These are phyloP conservation scores for Pempheris klunzingeri DNA, from an alignment of 2,797 vertebrate species.

Conservation along the genomic window DNA sequence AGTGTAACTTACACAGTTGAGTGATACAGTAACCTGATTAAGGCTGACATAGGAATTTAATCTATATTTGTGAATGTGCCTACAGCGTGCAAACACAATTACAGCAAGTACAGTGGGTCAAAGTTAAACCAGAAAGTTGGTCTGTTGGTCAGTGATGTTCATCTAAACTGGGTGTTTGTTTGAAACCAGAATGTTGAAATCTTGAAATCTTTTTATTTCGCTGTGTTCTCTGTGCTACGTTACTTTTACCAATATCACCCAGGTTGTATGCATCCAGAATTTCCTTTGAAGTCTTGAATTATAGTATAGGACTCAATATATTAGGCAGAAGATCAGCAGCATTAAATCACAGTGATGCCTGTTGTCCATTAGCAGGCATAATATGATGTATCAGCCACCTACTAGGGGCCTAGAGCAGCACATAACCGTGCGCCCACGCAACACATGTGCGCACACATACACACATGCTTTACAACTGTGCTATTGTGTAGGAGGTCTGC, in stretches of 20 bases:
- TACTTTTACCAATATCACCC: background rate
- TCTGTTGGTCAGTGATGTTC: background rate
- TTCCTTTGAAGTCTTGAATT: conserved; percentile 1
- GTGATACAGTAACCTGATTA: conserved; percentile 23
- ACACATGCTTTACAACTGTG: conserved; percentile 57
- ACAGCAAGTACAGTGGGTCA: background rate
- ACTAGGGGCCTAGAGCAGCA: conserved; percentile 56
- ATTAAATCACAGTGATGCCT: conserved; percentile 57
- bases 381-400: conserved; percentile 74
- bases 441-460: conserved; percentile 56
- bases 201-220: background rate
- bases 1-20: conserved; percentile 27
- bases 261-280: conserved; percentile 8
- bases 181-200: background rate
- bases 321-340: conserved; percentile 28
- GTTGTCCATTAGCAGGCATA: conserved; percentile 65
- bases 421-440: conserved; percentile 55
- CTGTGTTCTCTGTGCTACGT: background rate
- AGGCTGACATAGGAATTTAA: conserved; percentile 22
- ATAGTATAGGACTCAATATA: conserved; percentile 7
- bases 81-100: background rate
- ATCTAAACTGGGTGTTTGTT: background rate
- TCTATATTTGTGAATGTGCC: conserved; percentile 32
- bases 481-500: conserved; percentile 68
- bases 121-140: background rate